Evolutionary conservation across 1,140 invertebrate species (phyloP).

Genomic region (Pogonomyrmex barbatus): DNA sequence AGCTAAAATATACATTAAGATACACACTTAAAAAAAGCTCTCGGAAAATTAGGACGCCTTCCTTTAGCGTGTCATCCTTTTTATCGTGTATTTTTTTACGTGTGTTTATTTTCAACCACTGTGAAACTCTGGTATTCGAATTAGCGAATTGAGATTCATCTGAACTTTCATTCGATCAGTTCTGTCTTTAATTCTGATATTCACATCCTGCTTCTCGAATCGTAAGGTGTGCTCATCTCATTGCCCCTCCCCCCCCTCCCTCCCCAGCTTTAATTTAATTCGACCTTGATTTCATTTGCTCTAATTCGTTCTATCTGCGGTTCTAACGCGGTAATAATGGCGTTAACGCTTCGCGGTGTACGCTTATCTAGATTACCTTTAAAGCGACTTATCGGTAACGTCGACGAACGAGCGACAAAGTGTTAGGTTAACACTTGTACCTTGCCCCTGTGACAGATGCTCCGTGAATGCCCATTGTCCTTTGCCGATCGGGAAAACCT

Average conservation of each 20-base stretch:
- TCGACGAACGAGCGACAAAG: conserved; percentile 56
- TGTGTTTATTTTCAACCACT: neutral
- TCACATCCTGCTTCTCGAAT: neutral
- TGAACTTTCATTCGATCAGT: neutral
- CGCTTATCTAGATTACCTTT: conserved; percentile 57
- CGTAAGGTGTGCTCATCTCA: neutral
- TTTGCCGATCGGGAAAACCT: conserved; percentile 21
- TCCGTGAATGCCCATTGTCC: conserved; percentile 69
- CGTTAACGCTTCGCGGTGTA: conserved; percentile 8
- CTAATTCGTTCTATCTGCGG: conserved; percentile 23
- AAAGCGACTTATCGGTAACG: conserved; percentile 52
- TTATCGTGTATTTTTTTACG: neutral
- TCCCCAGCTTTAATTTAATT: too few species aligned
- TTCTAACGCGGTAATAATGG: neutral
- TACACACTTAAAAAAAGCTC: neutral
- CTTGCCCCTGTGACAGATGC: conserved; percentile 38
- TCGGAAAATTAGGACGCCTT: neutral
- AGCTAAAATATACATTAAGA: neutral
- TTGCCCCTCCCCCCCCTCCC: too few species aligned
- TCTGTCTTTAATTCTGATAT: neutral
- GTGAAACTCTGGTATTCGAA: neutral
- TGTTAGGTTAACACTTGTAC: conserved; percentile 46
- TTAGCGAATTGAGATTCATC: neutral
- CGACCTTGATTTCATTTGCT: neutral
- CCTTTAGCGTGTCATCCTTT: too few species aligned